Percentiles rank a stretch among this genome's conserved stretches.
phyloP scores from a whole-genome alignment of 2,113 vertebrate genomes.

The Microcebus lehilahytsara region DNA sequence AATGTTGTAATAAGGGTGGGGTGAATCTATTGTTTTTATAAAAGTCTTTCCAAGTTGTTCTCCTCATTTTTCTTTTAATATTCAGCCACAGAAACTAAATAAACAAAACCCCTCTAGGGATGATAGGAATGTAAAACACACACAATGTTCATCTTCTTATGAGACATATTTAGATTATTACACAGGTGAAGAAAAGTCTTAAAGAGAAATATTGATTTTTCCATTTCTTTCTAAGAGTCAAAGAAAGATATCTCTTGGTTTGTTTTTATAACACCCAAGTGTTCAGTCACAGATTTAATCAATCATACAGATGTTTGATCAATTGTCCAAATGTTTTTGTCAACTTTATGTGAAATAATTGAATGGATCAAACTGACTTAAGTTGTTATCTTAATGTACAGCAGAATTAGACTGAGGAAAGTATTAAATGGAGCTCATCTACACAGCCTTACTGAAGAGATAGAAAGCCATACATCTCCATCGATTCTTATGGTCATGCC shows the following conservation, averaged over 20 bases:
- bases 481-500: background rate
- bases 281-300: background rate
- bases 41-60: slow-evolving; percentile 78
- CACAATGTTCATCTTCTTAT: slow-evolving; percentile 13
- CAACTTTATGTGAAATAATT: slow-evolving; percentile 18
- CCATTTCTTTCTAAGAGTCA: background rate
- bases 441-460: background rate
- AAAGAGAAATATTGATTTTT: slow-evolving; percentile 24
- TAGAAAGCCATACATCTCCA: background rate
- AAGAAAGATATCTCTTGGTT: background rate
- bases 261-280: background rate
- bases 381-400: background rate
- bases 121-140: slow-evolving; percentile 61
- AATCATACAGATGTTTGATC: slow-evolving; percentile 26
- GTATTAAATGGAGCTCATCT: background rate
- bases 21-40: slow-evolving; percentile 70
- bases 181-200: background rate
- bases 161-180: background rate
- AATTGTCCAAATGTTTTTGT: background rate
- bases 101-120: slow-evolving; percentile 72
- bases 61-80: slow-evolving; percentile 77
- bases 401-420: background rate
- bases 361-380: background rate
- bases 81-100: slow-evolving; percentile 78
- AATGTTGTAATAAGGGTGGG: slow-evolving; percentile 80